Evolutionary conservation across 37 sponge, comb jelly and placozoan species (phyloP).

Genomic region (Dysidea cf. avara): DNA sequence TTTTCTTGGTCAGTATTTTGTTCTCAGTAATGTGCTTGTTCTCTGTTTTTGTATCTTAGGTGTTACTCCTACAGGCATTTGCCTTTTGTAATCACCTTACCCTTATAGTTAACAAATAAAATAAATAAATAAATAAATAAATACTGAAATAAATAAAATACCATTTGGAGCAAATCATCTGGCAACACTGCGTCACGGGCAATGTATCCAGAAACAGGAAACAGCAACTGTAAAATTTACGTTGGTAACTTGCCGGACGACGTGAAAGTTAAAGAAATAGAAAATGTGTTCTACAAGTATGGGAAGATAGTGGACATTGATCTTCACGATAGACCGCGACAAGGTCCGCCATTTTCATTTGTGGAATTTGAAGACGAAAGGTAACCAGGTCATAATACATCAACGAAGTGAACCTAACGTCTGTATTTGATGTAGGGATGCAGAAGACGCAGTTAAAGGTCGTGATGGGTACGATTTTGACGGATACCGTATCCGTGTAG

Average conservation of each 20-base stretch:
- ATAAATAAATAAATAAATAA: no score
- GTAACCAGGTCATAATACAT: conserved; percentile 10
- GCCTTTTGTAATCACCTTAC: no score
- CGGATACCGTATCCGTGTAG: conserved; percentile 88
- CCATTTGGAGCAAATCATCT: no score
- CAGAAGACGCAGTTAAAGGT: conserved; percentile 89
- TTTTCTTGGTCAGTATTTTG: no score
- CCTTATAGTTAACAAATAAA: no score
- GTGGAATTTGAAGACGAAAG: conserved; percentile 97
- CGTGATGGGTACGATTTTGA: conserved; percentile 91
- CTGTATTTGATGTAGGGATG: conserved; percentile 68
- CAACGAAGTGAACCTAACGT: neutral
- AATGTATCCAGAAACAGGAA: conserved; percentile 51
- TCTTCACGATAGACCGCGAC: conserved; percentile 61
- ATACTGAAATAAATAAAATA: no score
- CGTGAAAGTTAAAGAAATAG: conserved; percentile 79
- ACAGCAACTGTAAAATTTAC: conserved; percentile 89
- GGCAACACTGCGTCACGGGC: no score
- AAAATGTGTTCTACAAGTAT: conserved; percentile 97
- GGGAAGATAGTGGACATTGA: conserved; percentile 91
- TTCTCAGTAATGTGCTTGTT: no score
- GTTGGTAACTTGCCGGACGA: conserved; percentile 94
- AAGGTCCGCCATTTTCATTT: conserved; percentile 93
- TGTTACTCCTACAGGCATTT: no score
- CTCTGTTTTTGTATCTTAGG: no score